These are phyloP conservation scores for Danio rerio DNA, from an alignment of 2,113 vertebrate species.

Conservation along the genomic window GRCz12tu NC_133192.1:39184001-39184500, in stretches of 20 bases:
- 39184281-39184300: slow-evolving; percentile 81
- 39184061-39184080: slow-evolving; percentile 82
- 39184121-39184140: slow-evolving; percentile 76
- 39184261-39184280: slow-evolving; percentile 60
- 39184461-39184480: slow-evolving; percentile 74
- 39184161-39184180: slow-evolving; percentile 68
- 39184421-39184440: slow-evolving; percentile 83
- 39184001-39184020: slow-evolving; percentile 84
- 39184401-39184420: slow-evolving; percentile 88
- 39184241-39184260: slow-evolving; percentile 81
- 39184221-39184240: slow-evolving; percentile 72
- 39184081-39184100: slow-evolving; percentile 80
- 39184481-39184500: slow-evolving; percentile 69
- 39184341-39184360: slow-evolving; percentile 65
- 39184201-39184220: slow-evolving; percentile 84
- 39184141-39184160: slow-evolving; percentile 75
- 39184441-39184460: slow-evolving; percentile 80
- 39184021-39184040: slow-evolving; percentile 84
- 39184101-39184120: slow-evolving; percentile 81
- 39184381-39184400: slow-evolving; percentile 95
- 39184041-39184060: slow-evolving; percentile 74
- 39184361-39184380: slow-evolving; percentile 85
- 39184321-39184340: slow-evolving; percentile 70
- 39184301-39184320: slow-evolving; percentile 80
- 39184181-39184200: slow-evolving; percentile 40